Base-by-base conservation (phyloP, 92 coral and sea anemone genomes). In the Zoanthus sansibaricus region DNA sequence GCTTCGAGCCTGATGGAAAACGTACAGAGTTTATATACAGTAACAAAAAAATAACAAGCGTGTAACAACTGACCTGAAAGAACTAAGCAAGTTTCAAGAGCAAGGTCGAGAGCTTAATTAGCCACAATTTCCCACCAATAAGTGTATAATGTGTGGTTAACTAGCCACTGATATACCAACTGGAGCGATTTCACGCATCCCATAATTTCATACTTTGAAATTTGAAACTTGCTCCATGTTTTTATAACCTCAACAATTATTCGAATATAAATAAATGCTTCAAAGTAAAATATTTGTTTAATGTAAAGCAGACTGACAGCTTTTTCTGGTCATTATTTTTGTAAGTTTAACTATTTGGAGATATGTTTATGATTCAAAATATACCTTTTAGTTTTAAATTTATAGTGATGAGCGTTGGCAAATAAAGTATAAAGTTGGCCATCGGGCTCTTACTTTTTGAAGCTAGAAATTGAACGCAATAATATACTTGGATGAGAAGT, bases 51-150 rank as follows among this genome's bases (percentile, higher is more conserved):
- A 20, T 1, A 30, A 30, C 31, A 32, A 21, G 46, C 46, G 8
- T 62, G 18, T 6, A 69, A 69, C 74, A 69, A 69, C 4, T 69
- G 74, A 69, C 45, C 15, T 14, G 74, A 69, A 15, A 11, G 7
- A 21, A 31, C 7, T 9, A 7, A 20, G 45, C 74, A 7, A 69
- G 45, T 69, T 69, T 44, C 74, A 44, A 69, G 46, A 69, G 30
- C 15, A 10, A 33, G 74, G 74, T 69, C 74, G 74, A 30, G 74
- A 33, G 74, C 74, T 69, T 69, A 69, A 69, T 69, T 69, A 69
- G 31, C 74, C 74, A 69, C 74, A 20, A 30, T 69, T 69, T 30
- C 47, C 10, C 74, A 33, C 46, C 74, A 46, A 30, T 69, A 69
- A 69, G 74, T 69, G 74, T 33, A 1, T 69, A 33, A 69, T 69